A percentile compares a stretch with the other conserved stretches of the same genome.
phyloP scores from a whole-genome alignment of 2,113 vertebrate genomes.

The Cacatua alba region DNA sequence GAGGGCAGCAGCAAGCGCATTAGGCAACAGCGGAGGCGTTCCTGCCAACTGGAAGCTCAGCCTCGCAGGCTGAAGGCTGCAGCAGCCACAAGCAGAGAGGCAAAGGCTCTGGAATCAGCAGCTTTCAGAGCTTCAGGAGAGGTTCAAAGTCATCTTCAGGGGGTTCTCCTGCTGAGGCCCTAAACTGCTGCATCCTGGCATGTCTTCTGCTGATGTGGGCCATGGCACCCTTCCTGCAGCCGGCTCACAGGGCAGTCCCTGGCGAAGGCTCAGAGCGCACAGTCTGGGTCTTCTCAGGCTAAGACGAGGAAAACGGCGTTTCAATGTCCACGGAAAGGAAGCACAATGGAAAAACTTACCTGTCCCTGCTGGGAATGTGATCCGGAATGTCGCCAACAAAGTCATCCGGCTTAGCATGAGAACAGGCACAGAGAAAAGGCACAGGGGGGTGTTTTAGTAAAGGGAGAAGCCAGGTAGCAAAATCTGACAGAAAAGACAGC shows the following conservation, averaged over 20 bases:
- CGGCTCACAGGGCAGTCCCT: conserved; percentile 74
- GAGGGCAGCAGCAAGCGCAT: not conserved
- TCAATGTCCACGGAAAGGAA: conserved; percentile 46
- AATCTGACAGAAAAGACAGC: not conserved
- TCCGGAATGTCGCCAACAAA: not conserved
- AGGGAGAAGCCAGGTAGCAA: not conserved
- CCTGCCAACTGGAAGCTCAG: not conserved
- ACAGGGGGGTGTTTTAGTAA: not conserved
- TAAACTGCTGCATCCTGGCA: conserved; percentile 16
- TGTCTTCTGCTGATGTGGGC: conserved; percentile 44
- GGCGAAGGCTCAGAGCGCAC: conserved; percentile 72
- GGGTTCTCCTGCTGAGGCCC: not conserved
- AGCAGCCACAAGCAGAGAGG: not conserved
- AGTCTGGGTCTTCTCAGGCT: conserved; percentile 76
- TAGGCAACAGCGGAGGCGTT: not conserved
- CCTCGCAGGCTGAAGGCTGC: not conserved
- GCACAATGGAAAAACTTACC: conserved; percentile 24
- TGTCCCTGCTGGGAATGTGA: not conserved
- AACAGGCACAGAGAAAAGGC: not conserved
- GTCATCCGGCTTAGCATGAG: not conserved
- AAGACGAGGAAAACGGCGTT: conserved; percentile 77
- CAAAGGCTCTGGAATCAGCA: not conserved
- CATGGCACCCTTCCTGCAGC: conserved; percentile 7
- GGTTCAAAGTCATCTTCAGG: conserved; percentile 8
- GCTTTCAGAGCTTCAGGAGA: conserved; percentile 33